Evolutionary conservation across 2,888 invertebrate species (phyloP), one percentile per base, ranked within the genome.

Genomic region (Tetranychus piercei): DNA sequence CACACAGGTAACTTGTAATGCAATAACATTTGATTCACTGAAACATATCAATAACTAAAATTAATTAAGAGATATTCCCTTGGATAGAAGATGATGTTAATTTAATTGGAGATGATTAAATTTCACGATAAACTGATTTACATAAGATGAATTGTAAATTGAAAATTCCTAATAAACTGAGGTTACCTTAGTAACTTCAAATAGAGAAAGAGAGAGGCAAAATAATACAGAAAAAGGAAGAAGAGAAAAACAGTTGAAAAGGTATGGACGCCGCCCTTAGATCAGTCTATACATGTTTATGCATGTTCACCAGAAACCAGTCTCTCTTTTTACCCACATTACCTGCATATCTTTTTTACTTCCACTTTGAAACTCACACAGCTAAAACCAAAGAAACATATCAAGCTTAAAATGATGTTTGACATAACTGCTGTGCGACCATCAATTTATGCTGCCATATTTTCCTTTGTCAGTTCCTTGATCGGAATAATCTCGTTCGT

Each of bases 401-500:
- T 15, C 55, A 15, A 15, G 9, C 55, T 3, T 3, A 44, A 34
- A 15, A 73, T 73, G 73, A n/a, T 65, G 22, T 55, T 76, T n/a
- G 76, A 76, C 55, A 66, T 76, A 2, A 75, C 74, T 6, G 64
- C 64, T 6, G 71, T 77, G 11, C 72, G 77, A 43, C 45, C 74
- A 15, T 74, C 74, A 34, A 76, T 74, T 34, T 77, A 77, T 72
- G 78, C 75, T 3, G 74, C 76, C 11, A 55, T 76, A 15, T 75
- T 74, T 66, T 76, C 77, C 22, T 73, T 79, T 74, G 44, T 79
- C 8, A 77, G 78, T 34, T 76, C 77, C 45, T 44, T 80, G 22
- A 77, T 78, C 44, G 77, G 80, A 69, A 78, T 80, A 64, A 78
- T 81, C 44, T 78, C 80, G 3, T 81, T 81, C 77, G 79, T 79